These are phyloP conservation scores for Scortum barcoo DNA, from an alignment of 2,113 vertebrate species.

Conservation along the genomic window DNA sequence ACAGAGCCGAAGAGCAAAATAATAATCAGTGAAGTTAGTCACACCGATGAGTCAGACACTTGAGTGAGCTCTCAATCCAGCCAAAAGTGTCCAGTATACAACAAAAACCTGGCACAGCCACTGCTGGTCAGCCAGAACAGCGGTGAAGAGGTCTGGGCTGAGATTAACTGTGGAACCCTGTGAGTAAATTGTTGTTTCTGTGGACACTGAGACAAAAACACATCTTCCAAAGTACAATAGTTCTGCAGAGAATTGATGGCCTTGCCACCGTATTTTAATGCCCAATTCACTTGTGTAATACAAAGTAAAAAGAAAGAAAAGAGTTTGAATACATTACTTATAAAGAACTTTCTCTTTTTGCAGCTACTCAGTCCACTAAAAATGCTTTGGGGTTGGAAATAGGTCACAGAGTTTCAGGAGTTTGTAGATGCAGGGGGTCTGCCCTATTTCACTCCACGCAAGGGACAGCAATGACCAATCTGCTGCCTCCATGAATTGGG, in stretches of 20 bases:
- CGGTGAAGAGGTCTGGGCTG: conserved; percentile 64
- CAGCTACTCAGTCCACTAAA: background rate
- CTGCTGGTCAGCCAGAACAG: conserved; percentile 14
- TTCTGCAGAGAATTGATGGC: background rate
- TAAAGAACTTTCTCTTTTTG: background rate
- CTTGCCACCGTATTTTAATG: background rate
- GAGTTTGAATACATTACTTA: background rate
- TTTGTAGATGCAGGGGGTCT: conserved; percentile 13
- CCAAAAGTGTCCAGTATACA: conserved; percentile 39
- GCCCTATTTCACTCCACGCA: conserved; percentile 33
- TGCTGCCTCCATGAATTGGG: conserved; percentile 24
- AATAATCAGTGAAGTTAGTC: conserved; percentile 73
- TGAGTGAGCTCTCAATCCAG: conserved; percentile 20
- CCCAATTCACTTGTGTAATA: background rate
- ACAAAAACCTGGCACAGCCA: conserved; percentile 26
- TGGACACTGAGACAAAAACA: conserved; percentile 20
- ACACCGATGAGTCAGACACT: conserved; percentile 46
- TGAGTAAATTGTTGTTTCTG: conserved; percentile 19
- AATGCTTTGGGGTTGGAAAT: conserved; percentile 3
- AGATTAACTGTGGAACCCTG: conserved; percentile 34
- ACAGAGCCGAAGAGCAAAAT: conserved; percentile 77
- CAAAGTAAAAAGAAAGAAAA: background rate
- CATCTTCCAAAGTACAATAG: conserved; percentile 15
- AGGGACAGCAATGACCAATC: conserved; percentile 21
- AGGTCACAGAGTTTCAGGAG: background rate